Conservation (phyloP, 1,140 invertebrate genomes). For the Branchinecta lindahli region DNA sequence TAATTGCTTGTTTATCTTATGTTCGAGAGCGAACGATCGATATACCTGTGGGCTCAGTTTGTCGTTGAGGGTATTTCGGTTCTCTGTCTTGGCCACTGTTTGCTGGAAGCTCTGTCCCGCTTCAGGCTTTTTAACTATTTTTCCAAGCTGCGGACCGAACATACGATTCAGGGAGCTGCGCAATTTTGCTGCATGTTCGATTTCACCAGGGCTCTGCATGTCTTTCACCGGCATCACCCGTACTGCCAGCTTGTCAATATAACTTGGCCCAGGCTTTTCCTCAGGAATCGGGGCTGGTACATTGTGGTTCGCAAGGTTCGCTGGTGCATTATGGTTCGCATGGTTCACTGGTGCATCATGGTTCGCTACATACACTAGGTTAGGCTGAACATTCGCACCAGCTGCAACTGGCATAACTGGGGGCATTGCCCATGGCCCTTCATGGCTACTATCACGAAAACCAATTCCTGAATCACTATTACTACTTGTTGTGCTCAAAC, state of each 20-base stretch:
- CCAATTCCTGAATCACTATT: constrained; percentile 91
- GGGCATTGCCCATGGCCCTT: constrained; percentile 30
- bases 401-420: neutral
- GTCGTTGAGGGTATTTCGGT: constrained; percentile 12
- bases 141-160: neutral
- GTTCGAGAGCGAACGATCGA: neutral
- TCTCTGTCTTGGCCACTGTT: neutral
- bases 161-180: constrained; percentile 15
- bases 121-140: neutral
- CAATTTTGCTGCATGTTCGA: constrained; percentile 17
- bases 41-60: constrained; percentile 20
- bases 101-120: neutral
- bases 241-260: constrained; percentile 32
- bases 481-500: constrained; percentile 46
- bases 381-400: neutral
- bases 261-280: constrained; percentile 26
- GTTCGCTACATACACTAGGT: neutral
- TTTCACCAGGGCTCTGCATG: constrained; percentile 14
- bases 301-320: neutral
- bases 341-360: neutral
- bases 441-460: constrained; percentile 67
- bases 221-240: constrained; percentile 35
- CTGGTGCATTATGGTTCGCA: neutral
- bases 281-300: neutral
- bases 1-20: constrained; percentile 23